Percentiles rank a stretch among this genome's conserved stretches.
Evolutionary conservation across 2,113 vertebrate species (phyloP).

Genomic region (Varanus salvator): DNA sequence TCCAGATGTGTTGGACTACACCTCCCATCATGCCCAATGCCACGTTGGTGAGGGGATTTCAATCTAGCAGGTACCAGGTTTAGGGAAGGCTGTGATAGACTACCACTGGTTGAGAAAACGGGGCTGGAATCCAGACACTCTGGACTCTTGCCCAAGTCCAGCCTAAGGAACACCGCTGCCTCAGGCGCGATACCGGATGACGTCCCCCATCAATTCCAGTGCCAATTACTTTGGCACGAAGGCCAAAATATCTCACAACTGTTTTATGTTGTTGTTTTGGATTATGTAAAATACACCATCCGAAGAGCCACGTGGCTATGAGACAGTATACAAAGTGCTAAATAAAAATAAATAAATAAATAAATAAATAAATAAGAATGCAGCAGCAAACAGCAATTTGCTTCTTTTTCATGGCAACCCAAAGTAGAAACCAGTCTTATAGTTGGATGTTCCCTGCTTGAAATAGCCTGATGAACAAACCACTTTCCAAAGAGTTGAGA

Average conservation of each 20-base stretch:
- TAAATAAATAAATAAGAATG: background rate
- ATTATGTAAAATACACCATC: too few relatives aligned
- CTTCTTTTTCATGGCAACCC: background rate
- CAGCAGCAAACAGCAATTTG: background rate
- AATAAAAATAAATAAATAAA: background rate
- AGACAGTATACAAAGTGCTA: too few relatives aligned
- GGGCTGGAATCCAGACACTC: background rate
- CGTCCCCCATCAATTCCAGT: background rate
- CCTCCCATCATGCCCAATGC: too few relatives aligned
- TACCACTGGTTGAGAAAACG: background rate
- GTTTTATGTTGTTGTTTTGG: too few relatives aligned
- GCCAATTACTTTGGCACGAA: background rate
- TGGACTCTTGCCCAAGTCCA: background rate
- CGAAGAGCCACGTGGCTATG: too few relatives aligned
- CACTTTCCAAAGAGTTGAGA: background rate
- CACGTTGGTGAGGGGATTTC: too few relatives aligned
- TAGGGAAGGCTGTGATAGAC: background rate
- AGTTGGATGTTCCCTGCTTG: background rate
- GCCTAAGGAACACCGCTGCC: background rate
- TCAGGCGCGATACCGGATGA: too few relatives aligned
- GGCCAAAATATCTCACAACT: background rate
- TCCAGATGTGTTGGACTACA: too few relatives aligned
- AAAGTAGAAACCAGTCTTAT: background rate
- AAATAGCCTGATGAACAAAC: background rate
- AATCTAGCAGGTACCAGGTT: too few relatives aligned